Percentiles rank a stretch among this genome's conserved stretches.
phyloP scores from a whole-genome alignment of 2,113 vertebrate species.

The Pica pica region DNA sequence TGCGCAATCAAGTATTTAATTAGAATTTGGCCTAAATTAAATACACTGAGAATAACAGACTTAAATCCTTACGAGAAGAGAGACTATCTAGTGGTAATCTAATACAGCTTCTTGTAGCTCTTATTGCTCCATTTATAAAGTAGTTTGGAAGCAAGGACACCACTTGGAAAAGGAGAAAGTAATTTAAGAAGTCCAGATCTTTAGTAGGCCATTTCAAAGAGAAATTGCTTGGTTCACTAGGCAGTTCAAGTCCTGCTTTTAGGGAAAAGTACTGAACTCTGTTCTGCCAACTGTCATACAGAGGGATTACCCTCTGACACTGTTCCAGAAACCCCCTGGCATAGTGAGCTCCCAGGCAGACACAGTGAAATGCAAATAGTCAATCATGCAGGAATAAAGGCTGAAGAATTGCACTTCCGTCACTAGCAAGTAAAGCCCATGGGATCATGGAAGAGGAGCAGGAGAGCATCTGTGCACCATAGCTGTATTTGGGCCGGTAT shows the following conservation, averaged over 20 bases:
- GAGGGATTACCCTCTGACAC: not conserved
- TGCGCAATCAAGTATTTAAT: not conserved
- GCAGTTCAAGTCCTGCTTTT: not conserved
- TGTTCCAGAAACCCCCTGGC: not conserved
- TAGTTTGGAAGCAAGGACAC: not conserved
- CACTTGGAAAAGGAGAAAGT: conserved; percentile 21
- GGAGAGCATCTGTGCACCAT: too few species aligned
- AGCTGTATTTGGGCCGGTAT: not conserved
- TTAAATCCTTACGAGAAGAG: not conserved
- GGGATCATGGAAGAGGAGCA: not conserved
- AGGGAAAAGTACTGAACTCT: not conserved
- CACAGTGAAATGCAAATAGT: not conserved
- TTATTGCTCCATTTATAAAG: not conserved
- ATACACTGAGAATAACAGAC: not conserved
- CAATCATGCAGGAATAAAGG: not conserved
- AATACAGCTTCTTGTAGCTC: not conserved
- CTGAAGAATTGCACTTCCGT: not conserved
- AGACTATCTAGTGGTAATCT: conserved; percentile 1
- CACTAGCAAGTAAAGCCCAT: not conserved
- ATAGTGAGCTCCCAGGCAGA: not conserved
- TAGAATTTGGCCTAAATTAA: conserved; percentile 7
- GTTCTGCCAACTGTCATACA: not conserved
- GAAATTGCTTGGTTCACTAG: not conserved
- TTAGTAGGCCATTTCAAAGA: not conserved
- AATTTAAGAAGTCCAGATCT: conserved; percentile 24